These are phyloP conservation scores for Chymomyza caudatula DNA, from an alignment of 2,888 invertebrate species.

Conservation along the genomic window DNA sequence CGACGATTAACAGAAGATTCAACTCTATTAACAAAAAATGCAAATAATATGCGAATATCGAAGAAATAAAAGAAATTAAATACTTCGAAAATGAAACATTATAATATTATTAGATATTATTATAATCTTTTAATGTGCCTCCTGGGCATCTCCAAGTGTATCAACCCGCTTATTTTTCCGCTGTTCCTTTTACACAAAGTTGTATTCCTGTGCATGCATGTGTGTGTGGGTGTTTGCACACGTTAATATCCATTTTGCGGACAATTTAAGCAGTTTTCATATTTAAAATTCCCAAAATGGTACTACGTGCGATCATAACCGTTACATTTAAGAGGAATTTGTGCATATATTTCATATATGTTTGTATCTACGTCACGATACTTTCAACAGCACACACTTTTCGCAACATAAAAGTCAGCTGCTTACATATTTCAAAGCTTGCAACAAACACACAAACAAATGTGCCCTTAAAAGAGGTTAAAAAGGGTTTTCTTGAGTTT, in stretches of 20 bases:
- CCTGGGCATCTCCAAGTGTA: not conserved
- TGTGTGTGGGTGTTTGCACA: constrained; percentile 12
- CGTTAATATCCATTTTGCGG: constrained; percentile 59
- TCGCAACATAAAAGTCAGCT: constrained; percentile 42
- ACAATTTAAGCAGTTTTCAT: constrained; percentile 65
- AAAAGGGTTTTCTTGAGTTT: constrained; percentile 27
- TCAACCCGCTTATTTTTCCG: constrained; percentile 6
- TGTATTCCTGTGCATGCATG: constrained; percentile 18
- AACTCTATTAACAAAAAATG: too few relatives aligned
- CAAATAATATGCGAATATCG: not conserved
- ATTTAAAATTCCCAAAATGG: constrained; percentile 74
- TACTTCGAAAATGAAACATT: not conserved
- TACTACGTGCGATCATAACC: constrained; percentile 69
- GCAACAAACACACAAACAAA: not conserved
- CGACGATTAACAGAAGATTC: too few relatives aligned
- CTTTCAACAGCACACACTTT: constrained; percentile 61
- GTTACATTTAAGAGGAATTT: constrained; percentile 67
- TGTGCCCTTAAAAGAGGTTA: constrained; percentile 31
- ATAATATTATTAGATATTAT: not conserved
- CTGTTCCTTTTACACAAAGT: constrained; percentile 29
- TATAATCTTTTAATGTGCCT: not conserved
- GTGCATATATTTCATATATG: constrained; percentile 38
- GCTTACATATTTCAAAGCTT: constrained; percentile 8
- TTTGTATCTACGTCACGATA: constrained; percentile 27
- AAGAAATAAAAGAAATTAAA: not conserved